Evolutionary conservation across 1,140 invertebrate species (phyloP).

Genomic region (Formica exsecta): DNA sequence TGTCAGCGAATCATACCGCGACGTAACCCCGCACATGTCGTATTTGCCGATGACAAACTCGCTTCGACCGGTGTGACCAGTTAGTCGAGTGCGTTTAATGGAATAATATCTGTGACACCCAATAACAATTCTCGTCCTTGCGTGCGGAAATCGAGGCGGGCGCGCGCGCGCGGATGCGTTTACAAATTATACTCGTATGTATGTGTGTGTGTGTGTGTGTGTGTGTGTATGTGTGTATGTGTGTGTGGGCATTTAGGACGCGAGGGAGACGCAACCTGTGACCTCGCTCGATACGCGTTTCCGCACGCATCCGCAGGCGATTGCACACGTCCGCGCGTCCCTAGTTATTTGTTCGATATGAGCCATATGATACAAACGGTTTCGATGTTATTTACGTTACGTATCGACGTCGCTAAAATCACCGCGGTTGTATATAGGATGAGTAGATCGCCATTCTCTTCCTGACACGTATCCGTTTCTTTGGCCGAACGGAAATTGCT

Average conservation of each 20-base stretch:
- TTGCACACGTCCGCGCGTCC: conserved; percentile 36
- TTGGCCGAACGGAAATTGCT: not conserved
- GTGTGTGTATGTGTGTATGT: not conserved
- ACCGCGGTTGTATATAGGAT: not conserved
- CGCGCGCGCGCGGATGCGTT: not conserved
- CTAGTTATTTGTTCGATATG: conserved; percentile 57
- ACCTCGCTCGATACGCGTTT: conserved; percentile 50
- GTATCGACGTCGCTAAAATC: conserved; percentile 4
- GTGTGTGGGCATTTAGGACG: not conserved
- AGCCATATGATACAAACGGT: conserved; percentile 25
- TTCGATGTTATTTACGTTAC: conserved; percentile 29
- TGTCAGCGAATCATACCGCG: conserved; percentile 36
- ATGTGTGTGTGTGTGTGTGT: not conserved
- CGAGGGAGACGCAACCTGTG: not conserved
- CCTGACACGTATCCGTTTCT: not conserved
- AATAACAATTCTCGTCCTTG: conserved; percentile 60
- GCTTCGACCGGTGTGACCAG: conserved; percentile 64
- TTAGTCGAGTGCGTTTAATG: conserved; percentile 72
- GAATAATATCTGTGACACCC: conserved; percentile 69
- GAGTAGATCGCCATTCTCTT: not conserved
- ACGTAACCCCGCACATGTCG: conserved; percentile 56
- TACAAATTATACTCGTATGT: not conserved
- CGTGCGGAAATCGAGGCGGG: conserved; percentile 42
- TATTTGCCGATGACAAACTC: conserved; percentile 74
- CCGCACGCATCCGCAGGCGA: conserved; percentile 46